Percentiles rank a stretch among this genome's conserved stretches.
These are phyloP conservation scores for Cynopterus sphinx DNA, from an alignment of 2,797 vertebrate species.

Conservation along the genomic window DNA sequence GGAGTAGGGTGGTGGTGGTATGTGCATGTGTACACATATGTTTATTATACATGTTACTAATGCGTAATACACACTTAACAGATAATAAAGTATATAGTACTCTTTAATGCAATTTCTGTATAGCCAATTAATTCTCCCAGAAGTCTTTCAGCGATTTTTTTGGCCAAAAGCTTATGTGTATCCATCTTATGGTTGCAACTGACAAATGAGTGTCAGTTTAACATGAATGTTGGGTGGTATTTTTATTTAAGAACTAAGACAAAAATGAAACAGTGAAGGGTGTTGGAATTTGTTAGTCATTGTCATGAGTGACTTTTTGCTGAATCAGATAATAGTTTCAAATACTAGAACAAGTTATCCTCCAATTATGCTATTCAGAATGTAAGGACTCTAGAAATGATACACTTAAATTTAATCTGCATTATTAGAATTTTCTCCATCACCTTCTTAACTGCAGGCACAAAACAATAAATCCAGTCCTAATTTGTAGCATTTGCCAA, in stretches of 20 bases:
- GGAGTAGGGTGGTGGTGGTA: fast-evolving
- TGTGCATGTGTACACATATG: not conserved
- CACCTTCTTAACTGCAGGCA: not conserved
- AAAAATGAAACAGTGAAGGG: not conserved
- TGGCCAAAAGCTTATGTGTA: not conserved
- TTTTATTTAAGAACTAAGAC: slow-evolving; percentile 16
- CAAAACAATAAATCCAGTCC: not conserved
- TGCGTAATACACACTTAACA: not conserved
- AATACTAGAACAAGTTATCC: not conserved
- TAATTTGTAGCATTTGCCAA: not conserved
- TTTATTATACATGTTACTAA: not conserved
- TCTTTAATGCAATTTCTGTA: not conserved
- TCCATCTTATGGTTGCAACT: not conserved
- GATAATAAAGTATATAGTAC: not conserved
- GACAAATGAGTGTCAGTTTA: not conserved
- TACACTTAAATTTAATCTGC: not conserved
- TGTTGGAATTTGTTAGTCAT: not conserved
- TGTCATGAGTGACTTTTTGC: not conserved
- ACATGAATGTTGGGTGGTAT: not conserved
- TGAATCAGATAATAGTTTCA: not conserved
- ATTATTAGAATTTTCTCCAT: not conserved
- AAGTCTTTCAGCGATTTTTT: not conserved
- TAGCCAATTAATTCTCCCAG: not conserved
- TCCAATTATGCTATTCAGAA: not conserved
- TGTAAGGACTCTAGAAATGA: not conserved